A percentile compares a stretch with the other conserved stretches of the same genome.
Evolutionary conservation across 2,113 vertebrate genomes (phyloP).

Genomic region (Mellivora capensis): DNA sequence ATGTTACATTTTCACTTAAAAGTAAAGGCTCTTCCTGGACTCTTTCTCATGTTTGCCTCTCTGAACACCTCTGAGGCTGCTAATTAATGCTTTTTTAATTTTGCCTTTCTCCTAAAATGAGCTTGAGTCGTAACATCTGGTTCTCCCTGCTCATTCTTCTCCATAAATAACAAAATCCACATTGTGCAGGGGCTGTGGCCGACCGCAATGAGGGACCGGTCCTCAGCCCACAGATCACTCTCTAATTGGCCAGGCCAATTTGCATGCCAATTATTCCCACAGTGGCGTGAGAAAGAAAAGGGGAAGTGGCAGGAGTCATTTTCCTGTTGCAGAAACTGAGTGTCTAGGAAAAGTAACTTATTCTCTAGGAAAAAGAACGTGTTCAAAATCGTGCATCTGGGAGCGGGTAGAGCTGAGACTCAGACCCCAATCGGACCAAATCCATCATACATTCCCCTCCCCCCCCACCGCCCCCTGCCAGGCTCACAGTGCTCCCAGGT

Average conservation of each 20-base stretch:
- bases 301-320: background rate
- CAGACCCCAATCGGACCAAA: background rate
- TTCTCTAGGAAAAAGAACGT: background rate
- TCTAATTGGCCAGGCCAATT: background rate
- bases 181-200: background rate
- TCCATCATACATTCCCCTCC: background rate
- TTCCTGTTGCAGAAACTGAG: background rate
- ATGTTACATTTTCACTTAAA: background rate
- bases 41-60: background rate
- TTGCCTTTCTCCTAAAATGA: background rate
- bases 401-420: background rate
- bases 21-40: background rate
- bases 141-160: background rate
- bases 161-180: background rate
- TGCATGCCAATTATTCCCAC: background rate
- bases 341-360: background rate
- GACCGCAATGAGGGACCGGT: rapidly evolving
- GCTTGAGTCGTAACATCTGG: background rate
- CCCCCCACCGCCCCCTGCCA: rapidly evolving
- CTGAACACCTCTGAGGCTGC: background rate
- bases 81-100: background rate
- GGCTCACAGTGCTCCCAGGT: background rate
- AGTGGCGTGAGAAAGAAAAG: background rate
- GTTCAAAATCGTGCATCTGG: background rate
- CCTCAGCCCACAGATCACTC: no score